Evolutionary conservation across 2,797 vertebrate species (phyloP).

Genomic region (Cygnus olor): DNA sequence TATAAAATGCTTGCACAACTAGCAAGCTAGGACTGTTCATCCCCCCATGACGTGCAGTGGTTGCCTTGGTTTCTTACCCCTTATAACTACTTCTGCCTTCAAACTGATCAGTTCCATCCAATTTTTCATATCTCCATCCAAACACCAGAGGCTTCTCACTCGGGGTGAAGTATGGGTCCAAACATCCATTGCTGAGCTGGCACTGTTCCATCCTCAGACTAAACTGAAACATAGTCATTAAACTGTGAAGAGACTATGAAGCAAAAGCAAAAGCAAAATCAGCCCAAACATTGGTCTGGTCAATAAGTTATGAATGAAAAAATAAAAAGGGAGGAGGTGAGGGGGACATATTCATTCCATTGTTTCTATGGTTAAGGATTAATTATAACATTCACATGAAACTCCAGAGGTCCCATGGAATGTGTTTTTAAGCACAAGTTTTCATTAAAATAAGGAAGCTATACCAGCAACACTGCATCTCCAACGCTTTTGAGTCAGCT

Average conservation of each 20-base stretch:
- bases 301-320: neutral
- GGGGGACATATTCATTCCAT: neutral
- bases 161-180: neutral
- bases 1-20: neutral
- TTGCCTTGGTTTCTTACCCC: neutral
- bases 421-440: neutral
- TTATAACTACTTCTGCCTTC: neutral
- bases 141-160: neutral
- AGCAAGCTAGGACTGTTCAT: neutral
- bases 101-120: neutral
- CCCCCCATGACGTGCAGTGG: neutral
- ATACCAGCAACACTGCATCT: neutral
- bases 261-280: neutral
- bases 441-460: slow-evolving; percentile 33
- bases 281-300: neutral
- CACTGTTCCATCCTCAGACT: neutral
- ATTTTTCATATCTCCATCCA: neutral
- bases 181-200: neutral
- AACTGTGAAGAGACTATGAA: neutral
- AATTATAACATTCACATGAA: neutral
- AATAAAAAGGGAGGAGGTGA: too few relatives aligned
- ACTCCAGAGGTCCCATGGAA: neutral
- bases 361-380: neutral
- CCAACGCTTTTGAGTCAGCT: neutral
- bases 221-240: neutral